These are phyloP conservation scores for Dipus sagitta DNA, from an alignment of 2,797 vertebrate species.

Conservation along the genomic window DNA sequence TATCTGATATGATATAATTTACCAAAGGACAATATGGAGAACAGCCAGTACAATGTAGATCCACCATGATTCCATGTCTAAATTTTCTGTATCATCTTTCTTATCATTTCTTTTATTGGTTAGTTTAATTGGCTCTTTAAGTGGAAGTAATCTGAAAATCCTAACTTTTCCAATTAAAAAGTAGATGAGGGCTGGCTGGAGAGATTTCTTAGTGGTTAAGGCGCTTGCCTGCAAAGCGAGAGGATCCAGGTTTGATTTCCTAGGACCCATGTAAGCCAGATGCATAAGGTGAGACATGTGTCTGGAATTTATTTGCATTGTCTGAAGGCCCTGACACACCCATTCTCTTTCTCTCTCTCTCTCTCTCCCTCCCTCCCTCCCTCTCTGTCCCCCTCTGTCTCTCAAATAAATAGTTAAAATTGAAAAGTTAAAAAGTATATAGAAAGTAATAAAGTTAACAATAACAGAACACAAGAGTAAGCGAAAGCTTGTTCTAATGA, in stretches of 20 bases:
- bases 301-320: too few species aligned
- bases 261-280: too few species aligned
- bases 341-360: too few species aligned
- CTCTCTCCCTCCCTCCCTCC: too few species aligned
- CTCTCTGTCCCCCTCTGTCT: too few species aligned
- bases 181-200: too few species aligned
- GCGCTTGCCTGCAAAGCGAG: too few species aligned
- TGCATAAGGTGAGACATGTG: too few species aligned
- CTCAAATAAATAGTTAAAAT: too few species aligned
- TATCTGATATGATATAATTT: background rate
- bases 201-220: too few species aligned
- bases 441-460: background rate
- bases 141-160: background rate
- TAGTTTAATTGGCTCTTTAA: slow-evolving; percentile 11
- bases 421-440: background rate
- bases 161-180: slow-evolving; percentile 34
- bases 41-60: background rate
- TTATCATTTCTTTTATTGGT: slow-evolving; percentile 13
- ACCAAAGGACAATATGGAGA: background rate
- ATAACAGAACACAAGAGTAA: slow-evolving; percentile 31
- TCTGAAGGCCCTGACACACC: too few species aligned
- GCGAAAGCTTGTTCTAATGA: slow-evolving; percentile 22
- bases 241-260: too few species aligned
- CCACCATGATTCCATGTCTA: background rate
- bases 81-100: slow-evolving; percentile 8